Conservation (phyloP, 2,888 invertebrate genomes). For the Ormyrus thymus region DNA sequence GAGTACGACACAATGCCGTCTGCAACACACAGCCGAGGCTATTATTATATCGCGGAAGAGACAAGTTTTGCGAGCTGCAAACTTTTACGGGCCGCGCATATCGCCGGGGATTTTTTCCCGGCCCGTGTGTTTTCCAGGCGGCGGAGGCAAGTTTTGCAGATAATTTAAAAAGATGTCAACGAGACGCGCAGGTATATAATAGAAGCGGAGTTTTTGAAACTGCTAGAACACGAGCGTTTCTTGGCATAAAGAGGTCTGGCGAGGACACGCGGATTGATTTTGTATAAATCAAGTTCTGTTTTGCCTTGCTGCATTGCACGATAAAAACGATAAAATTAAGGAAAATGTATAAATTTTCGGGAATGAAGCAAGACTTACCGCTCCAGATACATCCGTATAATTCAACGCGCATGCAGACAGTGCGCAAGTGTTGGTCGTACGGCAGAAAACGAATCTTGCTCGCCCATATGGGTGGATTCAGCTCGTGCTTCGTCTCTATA, state of each 20-base stretch:
- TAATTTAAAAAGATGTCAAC: too few species aligned
- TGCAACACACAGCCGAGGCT: conserved; percentile 55
- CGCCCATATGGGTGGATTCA: conserved; percentile 90
- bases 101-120: conserved; percentile 6
- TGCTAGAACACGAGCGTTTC: too few species aligned
- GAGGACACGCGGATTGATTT: too few species aligned
- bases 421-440: conserved; percentile 87
- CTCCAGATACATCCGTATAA: conserved; percentile 91
- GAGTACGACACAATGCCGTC: conserved; percentile 90
- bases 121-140: not conserved
- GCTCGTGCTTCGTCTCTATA: conserved; percentile 84
- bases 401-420: conserved; percentile 93
- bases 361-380: conserved; percentile 64
- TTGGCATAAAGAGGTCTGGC: too few species aligned
- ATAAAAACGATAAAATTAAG: too few species aligned
- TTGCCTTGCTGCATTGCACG: too few species aligned
- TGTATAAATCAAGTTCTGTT: too few species aligned
- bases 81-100: not conserved
- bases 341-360: too few species aligned
- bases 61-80: not conserved
- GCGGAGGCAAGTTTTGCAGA: too few species aligned
- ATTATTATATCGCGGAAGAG: not conserved
- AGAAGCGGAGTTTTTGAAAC: too few species aligned
- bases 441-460: conserved; percentile 90
- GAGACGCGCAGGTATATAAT: too few species aligned